phyloP scores from a whole-genome alignment of 37 sponge, comb jelly and placozoan genomes.

The Ianthella basta region DNA sequence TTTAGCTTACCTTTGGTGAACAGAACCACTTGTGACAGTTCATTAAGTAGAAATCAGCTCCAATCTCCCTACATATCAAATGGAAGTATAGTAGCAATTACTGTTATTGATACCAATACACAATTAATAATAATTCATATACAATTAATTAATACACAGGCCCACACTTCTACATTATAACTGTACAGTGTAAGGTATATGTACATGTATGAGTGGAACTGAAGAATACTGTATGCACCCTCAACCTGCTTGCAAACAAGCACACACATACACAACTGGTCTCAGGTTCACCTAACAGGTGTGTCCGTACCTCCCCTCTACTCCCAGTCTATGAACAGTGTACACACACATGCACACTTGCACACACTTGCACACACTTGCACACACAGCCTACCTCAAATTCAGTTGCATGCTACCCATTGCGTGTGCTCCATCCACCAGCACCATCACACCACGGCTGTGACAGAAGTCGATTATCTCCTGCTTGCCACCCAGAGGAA shows the following conservation, averaged over 20 bases:
- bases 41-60: conserved; percentile 82
- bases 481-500: neutral
- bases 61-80: conserved; percentile 68
- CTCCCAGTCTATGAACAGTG: too few species aligned
- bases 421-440: conserved; percentile 95
- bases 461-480: conserved; percentile 64
- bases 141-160: too few species aligned
- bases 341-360: neutral
- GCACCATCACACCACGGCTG: conserved; percentile 71
- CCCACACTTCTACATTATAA: too few species aligned
- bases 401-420: conserved; percentile 73
- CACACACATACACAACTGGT: too few species aligned
- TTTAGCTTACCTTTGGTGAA: conserved; percentile 66
- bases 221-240: too few species aligned
- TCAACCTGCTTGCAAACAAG: neutral
- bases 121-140: too few species aligned
- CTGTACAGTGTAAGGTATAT: too few species aligned
- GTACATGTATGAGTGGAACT: too few species aligned
- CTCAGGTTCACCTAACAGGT: too few species aligned
- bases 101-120: too few species aligned
- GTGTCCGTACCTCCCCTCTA: too few species aligned
- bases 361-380: neutral
- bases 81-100: neutral
- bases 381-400: conserved; percentile 64
- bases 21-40: conserved; percentile 93